A percentile compares a stretch with the other conserved stretches of the same genome.
These are phyloP conservation scores for Siniperca obscura DNA, from an alignment of 2,797 vertebrate genomes.

Conservation along the genomic window DNA sequence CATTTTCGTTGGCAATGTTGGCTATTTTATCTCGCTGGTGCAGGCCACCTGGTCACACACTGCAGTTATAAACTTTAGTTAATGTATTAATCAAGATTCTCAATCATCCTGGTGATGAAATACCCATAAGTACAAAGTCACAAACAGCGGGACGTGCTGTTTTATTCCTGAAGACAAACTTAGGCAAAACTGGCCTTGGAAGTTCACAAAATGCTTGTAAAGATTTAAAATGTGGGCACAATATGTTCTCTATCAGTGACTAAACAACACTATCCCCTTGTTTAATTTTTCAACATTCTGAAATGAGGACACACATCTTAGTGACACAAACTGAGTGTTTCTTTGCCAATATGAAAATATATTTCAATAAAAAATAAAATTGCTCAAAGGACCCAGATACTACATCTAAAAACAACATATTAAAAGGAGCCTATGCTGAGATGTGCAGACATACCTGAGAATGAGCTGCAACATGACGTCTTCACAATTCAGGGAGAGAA, in stretches of 20 bases:
- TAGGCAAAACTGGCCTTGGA: neutral
- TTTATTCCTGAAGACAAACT: neutral
- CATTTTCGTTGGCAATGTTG: neutral
- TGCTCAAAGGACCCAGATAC: neutral
- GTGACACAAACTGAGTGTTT: neutral
- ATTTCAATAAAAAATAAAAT: neutral
- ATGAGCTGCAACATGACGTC: slow-evolving; percentile 96
- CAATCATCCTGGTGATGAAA: neutral
- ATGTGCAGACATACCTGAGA: slow-evolving; percentile 88
- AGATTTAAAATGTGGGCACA: neutral
- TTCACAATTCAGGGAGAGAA: slow-evolving; percentile 96
- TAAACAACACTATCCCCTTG: neutral
- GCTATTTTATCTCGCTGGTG: neutral
- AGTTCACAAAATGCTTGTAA: neutral
- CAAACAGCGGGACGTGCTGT: neutral
- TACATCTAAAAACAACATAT: neutral
- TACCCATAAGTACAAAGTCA: neutral
- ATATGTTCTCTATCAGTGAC: neutral
- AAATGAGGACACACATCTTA: neutral
- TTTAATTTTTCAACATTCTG: neutral
- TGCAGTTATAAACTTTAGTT: neutral
- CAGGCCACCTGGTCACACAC: neutral
- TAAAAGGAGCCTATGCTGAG: neutral
- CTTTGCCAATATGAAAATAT: neutral
- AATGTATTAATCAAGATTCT: neutral